Evolutionary conservation across 2,113 vertebrate species (phyloP).

Genomic region (Perognathus longimembris): DNA sequence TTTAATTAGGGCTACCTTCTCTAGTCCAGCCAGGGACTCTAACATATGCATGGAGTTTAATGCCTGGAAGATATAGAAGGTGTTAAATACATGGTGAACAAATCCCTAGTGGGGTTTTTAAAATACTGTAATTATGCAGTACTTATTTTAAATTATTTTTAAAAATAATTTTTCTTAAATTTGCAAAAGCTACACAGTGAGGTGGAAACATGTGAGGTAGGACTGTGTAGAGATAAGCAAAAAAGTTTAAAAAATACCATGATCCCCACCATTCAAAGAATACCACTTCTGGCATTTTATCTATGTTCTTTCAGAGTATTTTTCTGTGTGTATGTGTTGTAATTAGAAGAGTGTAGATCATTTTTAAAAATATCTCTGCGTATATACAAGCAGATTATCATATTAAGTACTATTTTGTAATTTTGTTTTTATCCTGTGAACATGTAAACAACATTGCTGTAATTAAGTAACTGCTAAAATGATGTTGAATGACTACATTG

Average conservation of each 20-base stretch:
- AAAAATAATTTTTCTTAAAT: conserved; percentile 52
- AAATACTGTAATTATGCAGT: conserved; percentile 56
- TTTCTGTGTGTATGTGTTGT: neutral
- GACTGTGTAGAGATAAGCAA: neutral
- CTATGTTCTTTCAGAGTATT: neutral
- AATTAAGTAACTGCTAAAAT: neutral
- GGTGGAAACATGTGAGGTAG: conserved; percentile 17
- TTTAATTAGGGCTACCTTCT: conserved; percentile 26
- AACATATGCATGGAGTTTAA: conserved; percentile 8
- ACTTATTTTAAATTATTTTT: conserved; percentile 56
- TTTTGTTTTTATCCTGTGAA: conserved; percentile 31
- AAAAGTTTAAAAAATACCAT: neutral
- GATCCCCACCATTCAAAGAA: neutral
- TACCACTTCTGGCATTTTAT: neutral
- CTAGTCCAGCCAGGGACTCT: neutral
- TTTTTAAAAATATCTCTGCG: neutral
- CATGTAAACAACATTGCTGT: neutral
- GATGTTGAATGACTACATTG: neutral
- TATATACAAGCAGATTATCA: neutral
- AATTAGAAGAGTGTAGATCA: neutral
- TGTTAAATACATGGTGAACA: conserved; percentile 45
- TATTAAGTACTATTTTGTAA: neutral
- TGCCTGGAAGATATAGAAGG: conserved; percentile 41
- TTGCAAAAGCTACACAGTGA: conserved; percentile 51
- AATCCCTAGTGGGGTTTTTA: conserved; percentile 45